Base-by-base conservation (phyloP, 1,140 invertebrate species). In the Drosophila navojoa region DNA sequence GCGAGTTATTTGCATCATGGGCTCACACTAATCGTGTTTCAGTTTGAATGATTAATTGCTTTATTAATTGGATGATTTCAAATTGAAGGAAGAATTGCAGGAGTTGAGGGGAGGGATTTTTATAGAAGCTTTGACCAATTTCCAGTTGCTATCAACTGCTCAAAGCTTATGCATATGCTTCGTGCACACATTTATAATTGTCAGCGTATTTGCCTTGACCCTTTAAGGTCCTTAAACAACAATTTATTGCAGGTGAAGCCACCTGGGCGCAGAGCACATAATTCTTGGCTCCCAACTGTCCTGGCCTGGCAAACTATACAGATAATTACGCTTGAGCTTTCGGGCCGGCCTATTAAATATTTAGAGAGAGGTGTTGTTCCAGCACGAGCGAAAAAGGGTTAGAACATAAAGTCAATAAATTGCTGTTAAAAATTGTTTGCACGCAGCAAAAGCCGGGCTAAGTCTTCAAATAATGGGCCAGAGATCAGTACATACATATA, bases 391-490 rank as follows among this genome's bases (percentile, higher is more conserved):
- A n/a, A 49, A 73, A 70, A 57, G 67, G 53, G 57, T 55, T 29
- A 50, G 50, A 25, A 60, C 38, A 61, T 40, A 55, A 74, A 74
- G 44, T 70, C 66, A 59, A 74, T 74, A 62, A 84, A 72, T 66
- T 76, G 76, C 63, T 79, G 67, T 76, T 69, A 82, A 82, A 78
- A 82, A 73, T 19, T 63, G 68, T 44, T 19, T 22, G 40, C 61
- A 61, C 71, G 63, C 61, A 54, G 49, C 61, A 71, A 60, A 58
- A 25, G 58, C 32, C 27, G 60, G 32, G 40, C 64, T 82, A 60
- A 75, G 66, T 79, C 76, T 75, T 71, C 47, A 68, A 79, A 79
- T 79, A 81, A 81, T 75, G 68, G 80, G 47, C 45, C 61, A 55
- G 57, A 25, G 47, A 25, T 66, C 47, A 32, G 62, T 66, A 22